phyloP scores from a whole-genome alignment of 2,797 vertebrate species.

The Myotis myotis region DNA sequence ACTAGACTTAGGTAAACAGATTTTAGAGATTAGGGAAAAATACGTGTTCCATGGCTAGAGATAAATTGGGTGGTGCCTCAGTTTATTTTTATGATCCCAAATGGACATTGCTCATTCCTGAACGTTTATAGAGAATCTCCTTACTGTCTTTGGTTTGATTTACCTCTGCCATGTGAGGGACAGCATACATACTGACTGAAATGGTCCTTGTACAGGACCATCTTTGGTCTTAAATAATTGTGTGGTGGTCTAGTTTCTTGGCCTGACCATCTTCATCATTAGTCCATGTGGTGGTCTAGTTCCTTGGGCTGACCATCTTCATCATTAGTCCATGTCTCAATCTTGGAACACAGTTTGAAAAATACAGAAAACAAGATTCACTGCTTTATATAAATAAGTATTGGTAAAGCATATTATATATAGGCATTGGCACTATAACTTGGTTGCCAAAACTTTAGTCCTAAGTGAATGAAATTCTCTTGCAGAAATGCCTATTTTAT shows the following conservation, averaged over 20 bases:
- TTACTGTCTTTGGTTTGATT: background rate
- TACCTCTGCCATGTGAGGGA: background rate
- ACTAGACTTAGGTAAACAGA: background rate
- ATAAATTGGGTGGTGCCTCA: background rate
- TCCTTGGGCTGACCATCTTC: background rate
- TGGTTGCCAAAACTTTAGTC: background rate
- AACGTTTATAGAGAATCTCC: background rate
- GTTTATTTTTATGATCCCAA: background rate
- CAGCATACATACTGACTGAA: background rate
- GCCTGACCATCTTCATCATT: background rate
- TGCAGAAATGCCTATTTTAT: constrained; percentile 8
- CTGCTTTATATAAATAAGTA: background rate
- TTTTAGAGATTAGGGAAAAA: background rate
- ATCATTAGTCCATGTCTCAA: background rate
- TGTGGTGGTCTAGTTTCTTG: background rate
- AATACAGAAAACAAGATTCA: background rate
- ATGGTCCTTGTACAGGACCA: background rate
- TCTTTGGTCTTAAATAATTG: background rate
- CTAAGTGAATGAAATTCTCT: background rate
- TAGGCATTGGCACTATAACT: background rate
- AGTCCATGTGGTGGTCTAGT: background rate
- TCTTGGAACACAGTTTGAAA: background rate
- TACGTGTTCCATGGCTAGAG: background rate
- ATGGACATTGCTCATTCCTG: background rate
- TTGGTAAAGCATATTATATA: background rate